These are phyloP conservation scores for Drosophila nannoptera DNA, from an alignment of 1,140 invertebrate genomes.

Conservation along the genomic window DNA sequence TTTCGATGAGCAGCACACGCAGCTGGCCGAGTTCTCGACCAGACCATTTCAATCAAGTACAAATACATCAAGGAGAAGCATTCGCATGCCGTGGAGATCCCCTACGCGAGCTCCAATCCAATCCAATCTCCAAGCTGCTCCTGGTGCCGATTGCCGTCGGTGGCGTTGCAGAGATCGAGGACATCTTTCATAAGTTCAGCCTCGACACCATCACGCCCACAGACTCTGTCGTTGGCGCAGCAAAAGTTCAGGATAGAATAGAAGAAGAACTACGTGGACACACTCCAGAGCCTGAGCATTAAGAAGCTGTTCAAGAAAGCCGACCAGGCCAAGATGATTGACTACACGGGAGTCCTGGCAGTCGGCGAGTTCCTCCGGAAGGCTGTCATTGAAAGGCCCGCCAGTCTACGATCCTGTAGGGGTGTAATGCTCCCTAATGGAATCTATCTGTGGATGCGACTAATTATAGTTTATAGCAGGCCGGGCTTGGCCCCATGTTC, in stretches of 20 bases:
- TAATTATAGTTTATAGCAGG: no score
- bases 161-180: neutral
- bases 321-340: no score
- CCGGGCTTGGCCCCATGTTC: no score
- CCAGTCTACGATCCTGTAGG: no score
- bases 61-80: neutral
- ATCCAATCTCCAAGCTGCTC: slow-evolving; percentile 2
- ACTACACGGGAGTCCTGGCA: no score
- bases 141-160: neutral
- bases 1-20: neutral
- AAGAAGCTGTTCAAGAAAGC: neutral
- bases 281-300: neutral
- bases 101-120: neutral
- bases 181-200: neutral
- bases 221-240: neutral
- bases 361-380: neutral
- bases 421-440: no score
- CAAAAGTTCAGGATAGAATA: neutral
- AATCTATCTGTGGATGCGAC: no score
- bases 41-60: neutral
- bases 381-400: neutral
- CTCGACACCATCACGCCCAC: no score
- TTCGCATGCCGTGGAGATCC: neutral
- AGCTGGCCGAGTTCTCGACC: no score
- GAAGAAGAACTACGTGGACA: neutral